Percentiles rank a stretch among this genome's conserved stretches.
phyloP scores from a whole-genome alignment of 2,113 vertebrate species.

The Lathamus discolor region DNA sequence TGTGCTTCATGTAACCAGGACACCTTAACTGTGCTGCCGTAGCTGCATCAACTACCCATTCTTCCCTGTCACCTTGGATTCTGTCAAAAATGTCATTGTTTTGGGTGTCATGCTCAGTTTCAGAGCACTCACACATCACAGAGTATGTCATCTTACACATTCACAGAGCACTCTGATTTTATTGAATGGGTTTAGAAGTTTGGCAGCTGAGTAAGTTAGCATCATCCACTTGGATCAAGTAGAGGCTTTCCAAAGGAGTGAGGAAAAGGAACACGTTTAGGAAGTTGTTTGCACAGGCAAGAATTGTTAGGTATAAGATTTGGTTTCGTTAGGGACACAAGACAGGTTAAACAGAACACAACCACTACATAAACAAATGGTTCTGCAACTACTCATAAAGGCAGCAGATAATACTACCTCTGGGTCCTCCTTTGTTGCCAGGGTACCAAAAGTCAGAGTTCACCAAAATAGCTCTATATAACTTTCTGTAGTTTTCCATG shows the following conservation, averaged over 20 bases:
- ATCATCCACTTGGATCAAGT: not conserved
- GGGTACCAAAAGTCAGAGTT: not conserved
- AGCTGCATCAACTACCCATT: not conserved
- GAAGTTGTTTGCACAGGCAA: not conserved
- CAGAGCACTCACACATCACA: not conserved
- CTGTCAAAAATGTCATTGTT: not conserved
- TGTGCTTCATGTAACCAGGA: not conserved
- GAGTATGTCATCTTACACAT: not conserved
- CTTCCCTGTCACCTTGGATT: not conserved
- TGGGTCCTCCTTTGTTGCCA: not conserved
- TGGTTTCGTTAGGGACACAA: not conserved
- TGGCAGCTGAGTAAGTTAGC: not conserved
- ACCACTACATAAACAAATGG: not conserved
- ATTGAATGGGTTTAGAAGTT: not conserved
- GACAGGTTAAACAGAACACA: not conserved
- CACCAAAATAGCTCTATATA: not conserved
- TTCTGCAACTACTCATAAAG: conserved; percentile 12
- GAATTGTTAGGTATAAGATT: conserved; percentile 7
- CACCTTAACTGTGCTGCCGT: not conserved
- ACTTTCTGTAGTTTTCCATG: conserved; percentile 17
- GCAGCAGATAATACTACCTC: conserved; percentile 13
- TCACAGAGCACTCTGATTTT: not conserved
- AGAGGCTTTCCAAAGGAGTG: not conserved
- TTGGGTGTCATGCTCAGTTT: not conserved
- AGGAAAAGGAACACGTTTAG: not conserved